Conservation (phyloP, 2,888 invertebrate species). For the Seira sanloemensis region DNA sequence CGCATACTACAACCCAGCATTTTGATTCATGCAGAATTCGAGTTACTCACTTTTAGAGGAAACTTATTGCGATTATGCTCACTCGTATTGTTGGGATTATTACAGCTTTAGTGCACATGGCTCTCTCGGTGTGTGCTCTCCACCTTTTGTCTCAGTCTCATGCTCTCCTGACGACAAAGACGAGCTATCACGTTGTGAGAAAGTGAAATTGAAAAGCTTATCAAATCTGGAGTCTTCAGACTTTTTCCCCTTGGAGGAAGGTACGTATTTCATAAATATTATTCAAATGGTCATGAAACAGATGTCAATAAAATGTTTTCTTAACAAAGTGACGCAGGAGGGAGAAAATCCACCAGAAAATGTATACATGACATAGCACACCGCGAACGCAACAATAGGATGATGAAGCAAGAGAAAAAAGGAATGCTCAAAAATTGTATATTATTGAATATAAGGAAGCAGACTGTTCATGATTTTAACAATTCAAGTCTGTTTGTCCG, state of each 20-base stretch:
- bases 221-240: no score
- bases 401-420: no score
- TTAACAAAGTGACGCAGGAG: background rate
- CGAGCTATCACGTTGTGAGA: background rate
- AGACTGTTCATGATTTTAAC: no score
- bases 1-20: background rate
- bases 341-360: background rate
- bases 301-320: conserved; percentile 60
- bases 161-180: background rate
- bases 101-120: background rate
- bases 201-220: background rate
- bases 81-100: background rate
- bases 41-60: background rate
- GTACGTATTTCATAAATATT: conserved; percentile 53
- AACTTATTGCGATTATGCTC: background rate
- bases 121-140: background rate
- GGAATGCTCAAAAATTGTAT: no score
- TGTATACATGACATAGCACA: no score
- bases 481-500: no score
- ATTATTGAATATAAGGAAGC: no score
- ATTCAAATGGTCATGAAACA: conserved; percentile 59
- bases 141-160: background rate
- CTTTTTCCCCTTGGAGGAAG: background rate
- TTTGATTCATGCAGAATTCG: background rate
- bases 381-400: no score